Percentiles rank a stretch among this genome's conserved stretches.
These are phyloP conservation scores for Molossus alvarezi DNA, from an alignment of 2,797 vertebrate genomes.

Conservation along the genomic window DNA sequence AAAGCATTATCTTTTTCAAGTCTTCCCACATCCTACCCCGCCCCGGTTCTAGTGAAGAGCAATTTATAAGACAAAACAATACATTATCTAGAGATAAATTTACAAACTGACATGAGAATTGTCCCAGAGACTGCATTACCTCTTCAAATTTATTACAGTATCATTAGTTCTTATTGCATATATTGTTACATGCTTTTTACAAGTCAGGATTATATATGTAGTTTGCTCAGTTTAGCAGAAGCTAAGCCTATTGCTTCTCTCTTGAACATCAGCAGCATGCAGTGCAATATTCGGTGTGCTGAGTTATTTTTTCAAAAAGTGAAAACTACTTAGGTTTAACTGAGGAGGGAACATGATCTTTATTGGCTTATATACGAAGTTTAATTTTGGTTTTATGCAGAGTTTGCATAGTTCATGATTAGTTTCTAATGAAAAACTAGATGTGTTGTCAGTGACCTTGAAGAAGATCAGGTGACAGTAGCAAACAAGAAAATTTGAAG, in stretches of 20 bases:
- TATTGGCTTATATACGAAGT: slow-evolving; percentile 83
- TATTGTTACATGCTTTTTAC: slow-evolving; percentile 86
- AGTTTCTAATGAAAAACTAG: slow-evolving; percentile 86
- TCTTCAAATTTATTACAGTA: slow-evolving; percentile 77
- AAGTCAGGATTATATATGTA: slow-evolving; percentile 48
- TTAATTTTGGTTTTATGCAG: slow-evolving; percentile 90
- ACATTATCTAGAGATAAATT: slow-evolving; percentile 70
- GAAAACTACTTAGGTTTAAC: slow-evolving; percentile 82
- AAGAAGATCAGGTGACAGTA: slow-evolving; percentile 92
- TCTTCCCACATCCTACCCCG: slow-evolving; percentile 7
- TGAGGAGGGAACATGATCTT: slow-evolving; percentile 83
- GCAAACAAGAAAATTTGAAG: slow-evolving; percentile 99
- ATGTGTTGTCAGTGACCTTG: slow-evolving; percentile 78
- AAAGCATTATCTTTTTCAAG: slow-evolving; percentile 56
- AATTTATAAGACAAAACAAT: slow-evolving; percentile 59
- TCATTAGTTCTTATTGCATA: slow-evolving; percentile 83
- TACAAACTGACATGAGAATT: slow-evolving; percentile 69
- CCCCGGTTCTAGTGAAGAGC: slow-evolving; percentile 38
- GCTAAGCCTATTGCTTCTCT: slow-evolving; percentile 71
- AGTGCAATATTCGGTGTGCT: slow-evolving; percentile 61
- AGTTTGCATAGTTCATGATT: slow-evolving; percentile 89
- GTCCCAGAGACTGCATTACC: slow-evolving; percentile 72
- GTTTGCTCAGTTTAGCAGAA: slow-evolving; percentile 52
- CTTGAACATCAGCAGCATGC: slow-evolving; percentile 87
- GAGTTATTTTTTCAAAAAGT: slow-evolving; percentile 79